phyloP scores from a whole-genome alignment of 2,888 invertebrate genomes.

The Limnephilus lunatus region DNA sequence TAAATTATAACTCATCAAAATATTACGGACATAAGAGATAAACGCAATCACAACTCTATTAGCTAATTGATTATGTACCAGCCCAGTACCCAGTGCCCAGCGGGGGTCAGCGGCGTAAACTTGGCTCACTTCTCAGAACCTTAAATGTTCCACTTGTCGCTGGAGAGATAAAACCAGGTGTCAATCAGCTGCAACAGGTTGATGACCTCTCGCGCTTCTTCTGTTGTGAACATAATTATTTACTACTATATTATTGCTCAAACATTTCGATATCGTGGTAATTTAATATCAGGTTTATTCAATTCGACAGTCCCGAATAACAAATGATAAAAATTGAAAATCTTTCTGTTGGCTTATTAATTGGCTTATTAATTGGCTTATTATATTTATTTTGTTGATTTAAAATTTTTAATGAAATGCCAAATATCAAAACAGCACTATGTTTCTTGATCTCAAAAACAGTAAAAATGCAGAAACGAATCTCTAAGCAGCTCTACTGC shows the following conservation, averaged over 20 bases:
- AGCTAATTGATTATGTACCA: neutral
- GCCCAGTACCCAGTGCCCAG: neutral
- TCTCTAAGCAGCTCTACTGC: no score
- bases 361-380: no score
- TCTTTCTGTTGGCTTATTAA: no score
- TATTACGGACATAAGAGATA: neutral
- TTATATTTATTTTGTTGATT: no score
- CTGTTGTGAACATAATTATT: neutral
- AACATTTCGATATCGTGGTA: neutral
- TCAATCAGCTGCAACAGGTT: neutral
- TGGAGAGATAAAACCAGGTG: neutral
- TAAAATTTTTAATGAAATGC: no score
- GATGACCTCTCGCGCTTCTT: neutral
- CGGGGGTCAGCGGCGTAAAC: neutral
- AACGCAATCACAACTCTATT: neutral
- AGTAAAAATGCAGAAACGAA: no score
- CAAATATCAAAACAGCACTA: no score
- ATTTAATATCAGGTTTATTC: no score
- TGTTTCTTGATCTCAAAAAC: no score
- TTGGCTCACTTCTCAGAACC: neutral
- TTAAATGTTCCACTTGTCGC: neutral
- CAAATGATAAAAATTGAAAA: no score
- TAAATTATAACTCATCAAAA: neutral
- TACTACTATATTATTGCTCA: neutral
- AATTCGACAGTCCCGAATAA: no score